Percentiles rank a stretch among this genome's conserved stretches.
Evolutionary conservation across 1,140 invertebrate genomes (phyloP).

Genomic region (Oreohelix idahoensis): DNA sequence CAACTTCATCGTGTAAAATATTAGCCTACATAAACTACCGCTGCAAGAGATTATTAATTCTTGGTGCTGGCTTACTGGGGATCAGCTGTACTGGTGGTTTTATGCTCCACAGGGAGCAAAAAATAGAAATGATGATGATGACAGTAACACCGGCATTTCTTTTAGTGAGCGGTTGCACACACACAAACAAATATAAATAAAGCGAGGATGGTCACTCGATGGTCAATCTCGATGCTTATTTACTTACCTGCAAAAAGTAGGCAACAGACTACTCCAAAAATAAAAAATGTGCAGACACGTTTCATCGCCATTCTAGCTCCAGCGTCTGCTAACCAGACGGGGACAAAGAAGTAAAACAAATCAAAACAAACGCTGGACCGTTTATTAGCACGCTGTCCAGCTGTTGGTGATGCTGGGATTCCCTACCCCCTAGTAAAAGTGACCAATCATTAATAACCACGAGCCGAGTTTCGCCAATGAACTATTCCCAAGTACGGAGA

Average conservation of each 20-base stretch:
- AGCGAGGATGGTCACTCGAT: too few species aligned
- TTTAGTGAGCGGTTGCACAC: too few species aligned
- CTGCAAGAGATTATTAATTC: too few species aligned
- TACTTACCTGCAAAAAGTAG: conserved; percentile 32
- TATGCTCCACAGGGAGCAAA: too few species aligned
- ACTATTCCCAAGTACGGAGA: conserved; percentile 36
- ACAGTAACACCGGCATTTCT: too few species aligned
- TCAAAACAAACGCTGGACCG: not conserved
- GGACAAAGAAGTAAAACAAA: not conserved
- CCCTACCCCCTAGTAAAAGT: not conserved
- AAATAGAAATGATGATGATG: too few species aligned
- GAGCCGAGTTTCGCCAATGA: conserved; percentile 30
- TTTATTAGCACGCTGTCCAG: not conserved
- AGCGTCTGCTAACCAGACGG: conserved; percentile 27
- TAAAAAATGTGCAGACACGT: not conserved
- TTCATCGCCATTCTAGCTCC: conserved; percentile 33
- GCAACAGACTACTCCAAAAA: conserved; percentile 35
- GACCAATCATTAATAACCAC: conserved; percentile 18
- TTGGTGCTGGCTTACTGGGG: too few species aligned
- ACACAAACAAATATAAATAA: too few species aligned
- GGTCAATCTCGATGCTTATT: not conserved
- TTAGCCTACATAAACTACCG: too few species aligned
- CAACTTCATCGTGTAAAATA: too few species aligned
- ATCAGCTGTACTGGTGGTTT: too few species aligned
- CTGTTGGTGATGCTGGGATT: not conserved